Evolutionary conservation across 2,888 invertebrate species (phyloP).

Genomic region (Clanis bilineata): DNA sequence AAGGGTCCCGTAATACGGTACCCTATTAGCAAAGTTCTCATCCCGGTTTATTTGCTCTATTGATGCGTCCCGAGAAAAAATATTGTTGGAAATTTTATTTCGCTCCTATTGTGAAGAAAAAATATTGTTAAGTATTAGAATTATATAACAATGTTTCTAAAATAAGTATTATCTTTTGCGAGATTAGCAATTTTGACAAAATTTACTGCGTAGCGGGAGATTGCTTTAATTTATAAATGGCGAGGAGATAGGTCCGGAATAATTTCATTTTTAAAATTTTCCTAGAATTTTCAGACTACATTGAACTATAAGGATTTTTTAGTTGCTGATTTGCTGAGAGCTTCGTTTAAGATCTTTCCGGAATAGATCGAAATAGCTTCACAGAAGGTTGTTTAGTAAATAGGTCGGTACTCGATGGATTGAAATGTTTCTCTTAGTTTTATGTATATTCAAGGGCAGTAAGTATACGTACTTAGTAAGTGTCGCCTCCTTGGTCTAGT

Average conservation of each 20-base stretch:
- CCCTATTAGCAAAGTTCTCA: slow-evolving; percentile 10
- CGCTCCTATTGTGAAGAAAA: background rate
- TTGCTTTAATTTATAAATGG: background rate
- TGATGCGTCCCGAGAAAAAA: slow-evolving; percentile 2
- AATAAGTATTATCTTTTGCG: background rate
- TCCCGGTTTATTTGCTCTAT: slow-evolving; percentile 1
- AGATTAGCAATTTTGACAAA: background rate
- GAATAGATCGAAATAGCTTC: too few relatives aligned
- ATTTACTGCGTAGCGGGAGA: background rate
- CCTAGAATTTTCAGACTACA: background rate
- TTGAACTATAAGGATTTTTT: background rate
- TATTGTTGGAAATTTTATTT: slow-evolving; percentile 1
- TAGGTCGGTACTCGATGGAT: too few relatives aligned
- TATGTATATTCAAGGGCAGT: too few relatives aligned
- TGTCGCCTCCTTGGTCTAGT: too few relatives aligned
- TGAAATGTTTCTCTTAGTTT: too few relatives aligned
- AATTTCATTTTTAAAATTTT: background rate
- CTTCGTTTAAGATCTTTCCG: too few relatives aligned
- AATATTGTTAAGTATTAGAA: background rate
- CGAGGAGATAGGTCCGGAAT: background rate
- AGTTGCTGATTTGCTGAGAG: too few relatives aligned
- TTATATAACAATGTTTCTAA: background rate
- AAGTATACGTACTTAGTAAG: too few relatives aligned
- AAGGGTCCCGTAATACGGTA: slow-evolving; percentile 9
- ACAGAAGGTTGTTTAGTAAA: too few relatives aligned